Percentiles rank a stretch among this genome's conserved stretches.
Evolutionary conservation across 1,140 invertebrate species (phyloP).

Genomic region (Copidosoma floridanum): DNA sequence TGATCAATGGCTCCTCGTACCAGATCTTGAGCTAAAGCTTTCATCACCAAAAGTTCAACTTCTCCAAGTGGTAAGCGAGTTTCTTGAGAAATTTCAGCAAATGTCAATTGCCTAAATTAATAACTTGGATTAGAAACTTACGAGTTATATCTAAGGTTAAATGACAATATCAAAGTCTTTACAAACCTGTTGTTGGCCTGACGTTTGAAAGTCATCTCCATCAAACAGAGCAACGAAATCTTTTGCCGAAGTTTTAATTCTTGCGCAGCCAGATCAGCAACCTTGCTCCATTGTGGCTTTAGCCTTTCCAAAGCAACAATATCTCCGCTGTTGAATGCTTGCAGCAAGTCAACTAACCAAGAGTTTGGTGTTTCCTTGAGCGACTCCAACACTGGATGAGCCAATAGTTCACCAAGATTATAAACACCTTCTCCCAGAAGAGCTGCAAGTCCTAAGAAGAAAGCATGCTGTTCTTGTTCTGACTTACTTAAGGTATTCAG

Average conservation of each 20-base stretch:
- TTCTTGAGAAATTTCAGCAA: slow-evolving; percentile 85
- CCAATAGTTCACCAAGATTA: slow-evolving; percentile 95
- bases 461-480: slow-evolving; percentile 80
- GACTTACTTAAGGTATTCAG: slow-evolving; percentile 66
- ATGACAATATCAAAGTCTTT: neutral
- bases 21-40: slow-evolving; percentile 91
- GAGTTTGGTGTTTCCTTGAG: slow-evolving; percentile 78
- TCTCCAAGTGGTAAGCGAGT: slow-evolving; percentile 79
- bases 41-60: slow-evolving; percentile 97
- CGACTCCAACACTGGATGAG: slow-evolving; percentile 89
- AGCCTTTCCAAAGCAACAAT: slow-evolving; percentile 83
- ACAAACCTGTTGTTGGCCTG: slow-evolving; percentile 64
- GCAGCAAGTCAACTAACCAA: slow-evolving; percentile 88
- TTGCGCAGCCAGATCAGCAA: slow-evolving; percentile 83
- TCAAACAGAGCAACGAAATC: slow-evolving; percentile 91
- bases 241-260: slow-evolving; percentile 86
- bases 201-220: slow-evolving; percentile 87
- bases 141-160: too few species aligned
- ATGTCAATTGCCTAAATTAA: slow-evolving; percentile 75
- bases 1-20: slow-evolving; percentile 96
- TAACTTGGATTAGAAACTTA: too few species aligned
- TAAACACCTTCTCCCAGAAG: slow-evolving; percentile 94
- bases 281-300: slow-evolving; percentile 76
- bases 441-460: slow-evolving; percentile 90
- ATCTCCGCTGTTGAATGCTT: slow-evolving; percentile 91